phyloP scores from a whole-genome alignment of 1,140 invertebrate species.

The Caenorhabditis remanei region DNA sequence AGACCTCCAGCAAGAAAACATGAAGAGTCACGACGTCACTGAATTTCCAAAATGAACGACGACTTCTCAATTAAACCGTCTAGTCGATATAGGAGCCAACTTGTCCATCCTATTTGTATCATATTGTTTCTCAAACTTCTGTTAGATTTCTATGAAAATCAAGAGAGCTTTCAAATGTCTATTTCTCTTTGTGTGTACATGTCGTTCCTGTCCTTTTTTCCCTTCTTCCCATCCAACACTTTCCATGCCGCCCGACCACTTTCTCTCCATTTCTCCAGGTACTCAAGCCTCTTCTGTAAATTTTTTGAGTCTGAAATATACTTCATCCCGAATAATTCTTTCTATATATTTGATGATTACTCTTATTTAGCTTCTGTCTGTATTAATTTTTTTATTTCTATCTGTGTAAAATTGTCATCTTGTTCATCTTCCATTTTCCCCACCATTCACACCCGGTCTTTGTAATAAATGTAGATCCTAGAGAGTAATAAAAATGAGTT shows the following conservation, averaged over 20 bases:
- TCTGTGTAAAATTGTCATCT: slow-evolving; percentile 31
- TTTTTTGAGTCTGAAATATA: slow-evolving; percentile 18
- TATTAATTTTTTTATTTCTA: background rate
- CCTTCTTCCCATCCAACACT: slow-evolving; percentile 21
- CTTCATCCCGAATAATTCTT: slow-evolving; percentile 26
- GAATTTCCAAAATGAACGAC: background rate
- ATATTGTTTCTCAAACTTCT: slow-evolving; percentile 28
- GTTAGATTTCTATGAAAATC: slow-evolving; percentile 44
- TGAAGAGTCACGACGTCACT: slow-evolving; percentile 40
- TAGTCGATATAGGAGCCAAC: slow-evolving; percentile 47
- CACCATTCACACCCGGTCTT: slow-evolving; percentile 33
- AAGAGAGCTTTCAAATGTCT: slow-evolving; percentile 50
- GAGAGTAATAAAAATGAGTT: slow-evolving; percentile 26
- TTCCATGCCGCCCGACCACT: slow-evolving; percentile 52
- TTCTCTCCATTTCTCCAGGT: slow-evolving; percentile 45
- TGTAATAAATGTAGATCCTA: slow-evolving; percentile 47
- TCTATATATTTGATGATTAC: slow-evolving; percentile 52
- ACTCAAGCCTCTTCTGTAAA: slow-evolving; percentile 37
- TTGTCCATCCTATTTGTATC: slow-evolving; percentile 48
- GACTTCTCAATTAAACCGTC: background rate
- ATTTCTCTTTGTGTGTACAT: slow-evolving; percentile 30
- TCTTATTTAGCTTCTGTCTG: background rate
- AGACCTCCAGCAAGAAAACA: slow-evolving; percentile 63
- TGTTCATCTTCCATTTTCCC: background rate
- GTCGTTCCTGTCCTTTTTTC: slow-evolving; percentile 17